Evolutionary conservation across 2,113 vertebrate genomes (phyloP).

Genomic region (Ammodytes marinus): DNA sequence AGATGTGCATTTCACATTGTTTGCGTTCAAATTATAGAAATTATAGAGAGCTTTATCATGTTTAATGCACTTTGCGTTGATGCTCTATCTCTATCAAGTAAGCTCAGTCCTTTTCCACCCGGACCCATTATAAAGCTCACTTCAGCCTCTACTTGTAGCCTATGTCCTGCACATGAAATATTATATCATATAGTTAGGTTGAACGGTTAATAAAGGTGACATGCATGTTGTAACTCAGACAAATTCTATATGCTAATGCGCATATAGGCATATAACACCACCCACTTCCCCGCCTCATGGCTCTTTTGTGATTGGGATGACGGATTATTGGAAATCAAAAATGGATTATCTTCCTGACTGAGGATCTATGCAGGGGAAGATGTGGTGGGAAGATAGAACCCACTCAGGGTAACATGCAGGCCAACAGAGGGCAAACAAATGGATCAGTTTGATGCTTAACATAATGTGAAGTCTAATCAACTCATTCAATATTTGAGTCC

Average conservation of each 20-base stretch:
- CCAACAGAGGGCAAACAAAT: constrained; percentile 27
- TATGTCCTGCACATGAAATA: neutral
- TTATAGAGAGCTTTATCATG: too few species aligned
- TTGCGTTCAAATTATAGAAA: too few species aligned
- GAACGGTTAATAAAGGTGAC: too few species aligned
- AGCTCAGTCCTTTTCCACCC: neutral
- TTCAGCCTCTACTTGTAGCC: neutral
- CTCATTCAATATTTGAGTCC: constrained; percentile 14
- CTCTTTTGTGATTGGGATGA: constrained; percentile 26
- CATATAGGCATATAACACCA: neutral
- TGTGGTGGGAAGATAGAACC: constrained; percentile 37
- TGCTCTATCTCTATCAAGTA: neutral
- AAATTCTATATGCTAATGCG: neutral
- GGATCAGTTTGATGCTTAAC: constrained; percentile 36
- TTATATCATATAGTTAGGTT: too few species aligned
- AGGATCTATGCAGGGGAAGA: constrained; percentile 4
- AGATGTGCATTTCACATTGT: neutral
- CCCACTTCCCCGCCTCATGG: neutral
- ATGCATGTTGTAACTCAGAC: too few species aligned
- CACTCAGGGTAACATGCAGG: constrained; percentile 32
- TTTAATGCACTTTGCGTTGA: too few species aligned
- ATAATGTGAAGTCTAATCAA: constrained; percentile 19
- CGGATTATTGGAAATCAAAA: constrained; percentile 61
- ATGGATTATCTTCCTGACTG: constrained; percentile 38
- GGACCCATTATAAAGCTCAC: neutral